Evolutionary conservation across 1,140 invertebrate species (phyloP).

Genomic region (Drosophila nannoptera): DNA sequence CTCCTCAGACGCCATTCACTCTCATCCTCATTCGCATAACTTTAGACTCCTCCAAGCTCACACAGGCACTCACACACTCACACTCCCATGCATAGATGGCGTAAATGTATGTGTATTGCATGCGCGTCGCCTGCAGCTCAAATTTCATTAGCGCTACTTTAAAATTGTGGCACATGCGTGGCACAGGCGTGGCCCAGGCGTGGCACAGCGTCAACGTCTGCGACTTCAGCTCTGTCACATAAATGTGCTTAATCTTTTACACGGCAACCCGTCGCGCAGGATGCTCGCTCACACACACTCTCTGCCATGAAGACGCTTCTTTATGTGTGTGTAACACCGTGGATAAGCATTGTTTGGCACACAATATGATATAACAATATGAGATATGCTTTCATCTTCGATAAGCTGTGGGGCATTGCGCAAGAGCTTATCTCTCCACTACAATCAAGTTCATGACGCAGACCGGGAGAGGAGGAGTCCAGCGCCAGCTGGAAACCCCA

Average conservation of each 20-base stretch:
- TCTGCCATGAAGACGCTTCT: not conserved
- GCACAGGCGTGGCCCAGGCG: slow-evolving; percentile 26
- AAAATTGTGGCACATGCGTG: slow-evolving; percentile 71
- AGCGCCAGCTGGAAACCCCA: too few relatives aligned
- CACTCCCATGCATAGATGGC: not conserved
- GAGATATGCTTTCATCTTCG: slow-evolving; percentile 6
- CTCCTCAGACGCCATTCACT: not conserved
- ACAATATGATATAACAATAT: slow-evolving; percentile 11
- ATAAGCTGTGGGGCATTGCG: not conserved
- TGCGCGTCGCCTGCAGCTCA: slow-evolving; percentile 40
- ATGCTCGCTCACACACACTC: slow-evolving; percentile 10
- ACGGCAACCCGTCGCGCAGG: slow-evolving; percentile 30
- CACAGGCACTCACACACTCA: not conserved
- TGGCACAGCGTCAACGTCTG: slow-evolving; percentile 23
- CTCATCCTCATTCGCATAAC: slow-evolving; percentile 8
- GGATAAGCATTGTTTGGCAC: slow-evolving; percentile 12
- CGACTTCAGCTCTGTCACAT: slow-evolving; percentile 55
- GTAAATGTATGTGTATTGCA: not conserved
- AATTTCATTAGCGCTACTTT: slow-evolving; percentile 74
- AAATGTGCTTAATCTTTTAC: slow-evolving; percentile 73
- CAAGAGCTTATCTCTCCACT: too few relatives aligned
- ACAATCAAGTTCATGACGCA: too few relatives aligned
- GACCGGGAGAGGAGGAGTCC: too few relatives aligned
- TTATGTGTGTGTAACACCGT: slow-evolving; percentile 8
- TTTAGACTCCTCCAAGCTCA: not conserved